phyloP scores from a whole-genome alignment of 2,113 vertebrate genomes.

The Panthera leo region DNA sequence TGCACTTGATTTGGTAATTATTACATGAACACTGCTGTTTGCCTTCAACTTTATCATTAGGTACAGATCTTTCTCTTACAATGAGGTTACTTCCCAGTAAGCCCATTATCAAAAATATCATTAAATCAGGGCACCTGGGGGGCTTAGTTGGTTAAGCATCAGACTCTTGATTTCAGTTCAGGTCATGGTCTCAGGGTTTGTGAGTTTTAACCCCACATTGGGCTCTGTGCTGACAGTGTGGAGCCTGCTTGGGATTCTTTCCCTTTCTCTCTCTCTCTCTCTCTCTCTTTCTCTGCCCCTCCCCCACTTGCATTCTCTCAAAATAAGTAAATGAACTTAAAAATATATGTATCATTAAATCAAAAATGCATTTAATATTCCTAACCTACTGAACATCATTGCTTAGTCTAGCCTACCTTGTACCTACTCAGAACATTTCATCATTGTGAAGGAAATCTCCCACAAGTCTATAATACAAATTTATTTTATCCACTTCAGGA shows the following conservation, averaged over 20 bases:
- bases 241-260: too few relatives aligned
- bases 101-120: neutral
- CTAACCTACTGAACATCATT: neutral
- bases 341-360: neutral
- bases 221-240: too few relatives aligned
- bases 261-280: too few relatives aligned
- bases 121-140: neutral
- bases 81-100: neutral
- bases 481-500: neutral
- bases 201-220: too few relatives aligned
- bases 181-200: too few relatives aligned
- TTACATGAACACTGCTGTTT: neutral
- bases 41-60: neutral
- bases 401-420: neutral
- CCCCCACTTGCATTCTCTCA: too few relatives aligned
- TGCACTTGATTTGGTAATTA: neutral
- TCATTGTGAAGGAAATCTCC: neutral
- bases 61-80: neutral
- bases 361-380: neutral
- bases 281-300: too few relatives aligned
- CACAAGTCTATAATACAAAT: neutral
- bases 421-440: neutral
- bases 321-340: too few relatives aligned
- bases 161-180: too few relatives aligned
- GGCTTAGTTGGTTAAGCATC: too few relatives aligned